Base-by-base conservation (phyloP, 2,797 vertebrate genomes). In the Mycteria americana region DNA sequence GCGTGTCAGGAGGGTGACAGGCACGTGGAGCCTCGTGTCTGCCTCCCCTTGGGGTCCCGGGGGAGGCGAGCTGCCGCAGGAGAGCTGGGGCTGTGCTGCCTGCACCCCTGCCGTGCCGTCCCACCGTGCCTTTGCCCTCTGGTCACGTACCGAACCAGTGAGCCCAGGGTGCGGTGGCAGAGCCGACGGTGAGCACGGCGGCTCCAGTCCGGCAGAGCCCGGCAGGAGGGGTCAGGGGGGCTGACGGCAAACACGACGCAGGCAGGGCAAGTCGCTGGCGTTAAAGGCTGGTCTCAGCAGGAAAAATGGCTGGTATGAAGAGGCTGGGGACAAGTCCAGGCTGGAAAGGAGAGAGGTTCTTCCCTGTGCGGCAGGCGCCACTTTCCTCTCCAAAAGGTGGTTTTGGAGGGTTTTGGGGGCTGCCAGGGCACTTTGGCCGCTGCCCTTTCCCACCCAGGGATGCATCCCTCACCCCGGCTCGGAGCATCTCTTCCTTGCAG, bases 271-370 rank as follows among this genome's bases (percentile, higher is more conserved):
- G 89, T 54, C 2, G 4, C 12, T 46, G 43, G 69, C 8, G 17
- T n/a, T 96, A 27, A n/a, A 59, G 81, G 67, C 94, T 96, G 81
- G 53, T 89, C 76, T 92, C 53, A 0, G 68, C 76, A 92, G 73
- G 62, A 94, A 96, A 96, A 97, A 93, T 86, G 83, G 85, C 85
- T 97, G 95, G 95, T 90, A 96, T 97, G 95, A 95, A 60, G 83
- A 90, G 53, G 39, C 76, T 85, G 89, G 77, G 93, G 92, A 95
- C 96, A 97, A 95, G 96, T 78, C 88, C 80, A 41, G 95, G 83
- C 96, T 95, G 78, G 95, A 96, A 94, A 90, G 35, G 78, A 3
- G 51, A 91, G 41, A 13, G 3, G 74, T 85, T 93, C 67, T 46
- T 94, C 65, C 62, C 45, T 0, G 13, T 0, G 2, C 4, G 7